Evolutionary conservation across 2,113 vertebrate species (phyloP), one percentile per base, ranked within the genome.

Genomic region (Oriolus oriolus): DNA sequence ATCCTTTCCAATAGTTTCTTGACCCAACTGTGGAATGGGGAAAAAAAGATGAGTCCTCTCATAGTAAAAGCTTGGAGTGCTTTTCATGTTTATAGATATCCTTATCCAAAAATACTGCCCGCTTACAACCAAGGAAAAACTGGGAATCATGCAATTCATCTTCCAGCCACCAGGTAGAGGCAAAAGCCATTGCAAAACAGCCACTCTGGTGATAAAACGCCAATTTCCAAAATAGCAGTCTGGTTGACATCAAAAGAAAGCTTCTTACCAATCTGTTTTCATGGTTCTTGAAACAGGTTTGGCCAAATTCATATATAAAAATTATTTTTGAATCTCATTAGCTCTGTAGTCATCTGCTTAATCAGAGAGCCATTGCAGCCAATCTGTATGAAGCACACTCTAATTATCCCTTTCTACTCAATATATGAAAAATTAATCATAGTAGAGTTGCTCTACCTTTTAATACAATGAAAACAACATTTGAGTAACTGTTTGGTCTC

Each of bases 111-210:
- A 89, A 52, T 39, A 45, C 42, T 16, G 13, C 17, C 33, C 7
- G 9, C 16, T 4, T 59, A 8, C 28, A 41, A 33, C 7, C 4
- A 13, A 54, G 61, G 5, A 2, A 52, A 65, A 37, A 11, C 17
- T 0, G 22, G 7, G 47, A 50, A 26, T 75, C 28, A 2, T 83
- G 94, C 92, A 97, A 33, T 97, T 95, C 94, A 33, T 50, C 68
- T 88, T 93, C 31, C 82, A 80, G 65, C 96, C 97, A 97, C 79
- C 87, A 97, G 97, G 90, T 93, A 95, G 96, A 96, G 87, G 94
- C 93, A 97, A 84, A 97, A 88, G 26, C 73, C 77, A 1, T n/a
- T 28, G 64, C 31, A 96, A 97, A 90, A 30, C 5, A 52, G 35
- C 50, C 80, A 24, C 35, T 3, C 24, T 19, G 68, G 50, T 3